phyloP scores from a whole-genome alignment of 2,113 vertebrate genomes.

The Morone chrysops region DNA sequence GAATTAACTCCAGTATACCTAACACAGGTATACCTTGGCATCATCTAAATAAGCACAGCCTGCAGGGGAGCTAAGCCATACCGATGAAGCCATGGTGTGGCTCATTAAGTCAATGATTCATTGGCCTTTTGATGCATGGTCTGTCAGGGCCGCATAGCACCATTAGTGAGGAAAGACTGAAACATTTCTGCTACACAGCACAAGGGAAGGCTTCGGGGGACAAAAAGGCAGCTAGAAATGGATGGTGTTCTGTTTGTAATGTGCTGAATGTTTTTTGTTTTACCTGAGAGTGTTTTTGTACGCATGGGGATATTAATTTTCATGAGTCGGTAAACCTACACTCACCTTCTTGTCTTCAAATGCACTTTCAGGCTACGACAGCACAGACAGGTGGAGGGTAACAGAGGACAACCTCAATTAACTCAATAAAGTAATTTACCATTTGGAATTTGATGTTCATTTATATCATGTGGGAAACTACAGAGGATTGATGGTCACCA shows the following conservation, averaged over 20 bases:
- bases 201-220: conserved; percentile 46
- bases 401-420: conserved; percentile 37
- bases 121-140: conserved; percentile 52
- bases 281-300: background rate
- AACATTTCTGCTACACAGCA: background rate
- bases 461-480: background rate
- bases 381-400: conserved; percentile 30
- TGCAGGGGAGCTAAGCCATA: conserved; percentile 14
- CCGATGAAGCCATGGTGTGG: conserved; percentile 41
- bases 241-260: conserved; percentile 16
- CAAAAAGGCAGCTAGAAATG: conserved; percentile 21
- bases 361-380: conserved; percentile 43
- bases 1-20: conserved; percentile 14
- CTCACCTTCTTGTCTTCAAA: conserved; percentile 65
- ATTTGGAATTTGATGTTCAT: conserved; percentile 8
- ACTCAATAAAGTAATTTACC: background rate
- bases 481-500: background rate
- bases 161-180: conserved; percentile 44
- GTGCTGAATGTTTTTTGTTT: conserved; percentile 5
- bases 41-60: conserved; percentile 51
- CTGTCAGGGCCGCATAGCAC: conserved; percentile 19
- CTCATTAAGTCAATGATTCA: conserved; percentile 69
- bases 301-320: conserved; percentile 5
- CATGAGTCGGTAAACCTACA: conserved; percentile 11
- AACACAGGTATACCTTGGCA: conserved; percentile 3